phyloP scores from a whole-genome alignment of 2,797 vertebrate species.

The Poeciliopsis paucimaculata region DNA sequence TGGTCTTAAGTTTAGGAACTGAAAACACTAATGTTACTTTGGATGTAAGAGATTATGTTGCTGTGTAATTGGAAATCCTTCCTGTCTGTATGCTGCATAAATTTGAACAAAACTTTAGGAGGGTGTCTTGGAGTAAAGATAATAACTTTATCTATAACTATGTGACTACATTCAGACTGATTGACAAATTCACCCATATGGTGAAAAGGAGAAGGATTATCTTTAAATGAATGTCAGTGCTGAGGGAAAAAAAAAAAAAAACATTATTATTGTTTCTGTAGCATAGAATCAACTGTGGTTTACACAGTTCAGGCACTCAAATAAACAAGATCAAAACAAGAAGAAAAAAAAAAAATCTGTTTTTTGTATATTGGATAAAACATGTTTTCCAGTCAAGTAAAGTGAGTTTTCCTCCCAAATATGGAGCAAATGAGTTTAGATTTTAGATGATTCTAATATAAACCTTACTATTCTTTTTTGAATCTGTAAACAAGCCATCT shows the following conservation, averaged over 20 bases:
- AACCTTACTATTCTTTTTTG: neutral
- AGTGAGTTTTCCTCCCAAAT: neutral
- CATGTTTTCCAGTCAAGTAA: neutral
- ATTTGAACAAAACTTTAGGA: neutral
- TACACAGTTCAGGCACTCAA: neutral
- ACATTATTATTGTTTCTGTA: neutral
- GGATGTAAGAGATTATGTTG: neutral
- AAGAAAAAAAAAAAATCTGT: neutral
- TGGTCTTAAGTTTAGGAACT: neutral
- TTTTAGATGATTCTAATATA: neutral
- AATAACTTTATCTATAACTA: neutral
- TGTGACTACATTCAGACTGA: neutral
- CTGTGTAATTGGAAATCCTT: neutral
- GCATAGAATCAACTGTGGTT: neutral
- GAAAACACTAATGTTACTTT: neutral
- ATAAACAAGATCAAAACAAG: neutral
- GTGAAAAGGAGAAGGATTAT: neutral
- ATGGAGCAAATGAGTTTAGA: neutral
- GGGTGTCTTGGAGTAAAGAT: neutral
- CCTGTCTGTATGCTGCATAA: neutral
- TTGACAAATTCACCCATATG: neutral
- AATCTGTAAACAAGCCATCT: neutral
- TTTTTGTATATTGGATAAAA: neutral
- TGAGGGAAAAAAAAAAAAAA: neutral
- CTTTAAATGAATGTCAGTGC: neutral